Evolutionary conservation across 2,113 vertebrate genomes (phyloP).

Genomic region (Crotalus viridis): DNA sequence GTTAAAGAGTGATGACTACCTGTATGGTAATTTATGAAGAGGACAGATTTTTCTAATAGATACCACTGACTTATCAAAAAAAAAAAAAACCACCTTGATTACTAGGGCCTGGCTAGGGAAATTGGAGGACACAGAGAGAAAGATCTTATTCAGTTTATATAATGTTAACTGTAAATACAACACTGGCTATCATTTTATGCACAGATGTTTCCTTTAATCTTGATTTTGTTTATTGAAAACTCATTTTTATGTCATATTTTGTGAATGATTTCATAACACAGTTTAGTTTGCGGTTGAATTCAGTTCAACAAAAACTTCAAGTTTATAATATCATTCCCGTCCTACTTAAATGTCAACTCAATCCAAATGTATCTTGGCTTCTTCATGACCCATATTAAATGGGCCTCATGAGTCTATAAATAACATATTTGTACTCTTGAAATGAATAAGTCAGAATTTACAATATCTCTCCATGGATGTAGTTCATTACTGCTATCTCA

Average conservation of each 20-base stretch:
- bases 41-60: neutral
- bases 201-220: constrained; percentile 6
- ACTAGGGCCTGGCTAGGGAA: neutral
- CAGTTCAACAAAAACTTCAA: neutral
- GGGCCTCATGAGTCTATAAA: neutral
- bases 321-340: neutral
- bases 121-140: neutral
- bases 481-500: neutral
- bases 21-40: neutral
- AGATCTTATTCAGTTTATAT: neutral
- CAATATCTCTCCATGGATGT: neutral
- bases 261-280: neutral
- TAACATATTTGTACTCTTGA: neutral
- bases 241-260: neutral
- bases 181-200: neutral
- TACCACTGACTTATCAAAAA: neutral
- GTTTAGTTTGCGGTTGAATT: neutral
- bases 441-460: neutral
- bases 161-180: neutral
- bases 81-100: neutral
- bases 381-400: neutral
- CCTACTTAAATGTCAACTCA: neutral
- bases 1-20: neutral
- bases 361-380: neutral
- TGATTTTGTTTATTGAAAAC: neutral